Conservation (phyloP, 2,797 vertebrate genomes). For the Potorous gilbertii region DNA sequence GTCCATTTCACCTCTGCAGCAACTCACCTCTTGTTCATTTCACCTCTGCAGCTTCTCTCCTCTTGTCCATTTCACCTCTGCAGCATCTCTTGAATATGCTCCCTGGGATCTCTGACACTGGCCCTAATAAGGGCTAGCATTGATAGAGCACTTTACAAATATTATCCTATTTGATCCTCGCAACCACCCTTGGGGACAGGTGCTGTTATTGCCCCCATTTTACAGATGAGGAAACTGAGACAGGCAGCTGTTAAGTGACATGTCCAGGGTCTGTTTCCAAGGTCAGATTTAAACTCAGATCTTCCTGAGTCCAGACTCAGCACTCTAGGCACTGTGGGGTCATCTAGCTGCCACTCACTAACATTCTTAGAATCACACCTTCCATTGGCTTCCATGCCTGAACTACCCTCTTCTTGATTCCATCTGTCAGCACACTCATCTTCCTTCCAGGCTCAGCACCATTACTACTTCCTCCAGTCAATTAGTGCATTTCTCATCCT, state of each 20-base stretch:
- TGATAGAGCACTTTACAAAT: neutral
- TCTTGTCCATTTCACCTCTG: neutral
- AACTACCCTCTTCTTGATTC: neutral
- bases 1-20: too few species aligned
- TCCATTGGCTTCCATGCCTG: neutral
- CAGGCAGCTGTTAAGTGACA: neutral
- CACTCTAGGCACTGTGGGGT: neutral
- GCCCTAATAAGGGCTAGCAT: neutral
- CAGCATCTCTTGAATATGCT: neutral
- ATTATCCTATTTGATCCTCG: neutral
- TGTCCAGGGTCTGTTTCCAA: neutral
- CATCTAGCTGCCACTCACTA: neutral
- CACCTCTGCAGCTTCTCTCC: too few species aligned
- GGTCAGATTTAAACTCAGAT: neutral
- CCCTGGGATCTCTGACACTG: neutral
- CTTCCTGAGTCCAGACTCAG: neutral
- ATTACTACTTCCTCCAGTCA: neutral
- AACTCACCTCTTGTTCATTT: too few species aligned
- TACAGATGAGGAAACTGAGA: neutral
- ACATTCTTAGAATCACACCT: neutral
- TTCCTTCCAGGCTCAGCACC: neutral
- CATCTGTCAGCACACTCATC: neutral
- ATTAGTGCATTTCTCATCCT: neutral
- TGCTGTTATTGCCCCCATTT: neutral
- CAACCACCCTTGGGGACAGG: neutral